Conservation (phyloP, 2,888 invertebrate species). For the Criorhina ranunculi region DNA sequence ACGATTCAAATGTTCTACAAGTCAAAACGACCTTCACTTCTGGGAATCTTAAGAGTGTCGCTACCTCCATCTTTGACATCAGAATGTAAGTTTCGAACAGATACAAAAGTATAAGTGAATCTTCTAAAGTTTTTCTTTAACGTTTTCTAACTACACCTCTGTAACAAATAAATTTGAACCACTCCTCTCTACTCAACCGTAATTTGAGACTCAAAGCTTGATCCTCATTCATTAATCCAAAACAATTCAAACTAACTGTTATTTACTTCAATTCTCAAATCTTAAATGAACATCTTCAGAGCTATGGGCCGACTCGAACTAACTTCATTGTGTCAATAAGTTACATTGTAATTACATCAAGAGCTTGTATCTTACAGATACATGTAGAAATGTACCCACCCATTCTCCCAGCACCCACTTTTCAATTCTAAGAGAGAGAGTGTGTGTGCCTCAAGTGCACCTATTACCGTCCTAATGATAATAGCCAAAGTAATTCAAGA, state of each 20-base stretch:
- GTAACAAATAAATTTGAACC: conserved; percentile 42
- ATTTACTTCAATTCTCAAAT: conserved; percentile 50
- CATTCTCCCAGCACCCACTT: not conserved
- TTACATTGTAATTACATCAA: conserved; percentile 66
- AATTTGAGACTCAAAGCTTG: not conserved
- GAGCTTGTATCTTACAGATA: conserved; percentile 33
- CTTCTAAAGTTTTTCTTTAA: too few species aligned
- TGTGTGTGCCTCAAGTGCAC: conserved; percentile 58
- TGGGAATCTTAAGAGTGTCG: too few species aligned
- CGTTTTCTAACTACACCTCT: not conserved
- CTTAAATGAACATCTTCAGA: conserved; percentile 55
- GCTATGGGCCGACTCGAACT: conserved; percentile 34
- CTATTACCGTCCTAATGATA: conserved; percentile 66
- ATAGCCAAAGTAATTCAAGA: conserved; percentile 70
- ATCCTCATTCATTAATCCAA: conserved; percentile 29
- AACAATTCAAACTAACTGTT: conserved; percentile 62
- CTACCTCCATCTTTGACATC: too few species aligned
- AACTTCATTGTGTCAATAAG: conserved; percentile 58
- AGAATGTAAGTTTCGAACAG: too few species aligned
- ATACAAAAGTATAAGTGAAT: too few species aligned
- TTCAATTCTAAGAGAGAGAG: conserved; percentile 20
- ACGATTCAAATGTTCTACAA: too few species aligned
- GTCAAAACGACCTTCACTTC: too few species aligned
- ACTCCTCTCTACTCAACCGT: conserved; percentile 8
- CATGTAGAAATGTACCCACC: not conserved